Evolutionary conservation across 2,113 vertebrate genomes (phyloP).

Genomic region (Hydrochoerus hydrochaeris): DNA sequence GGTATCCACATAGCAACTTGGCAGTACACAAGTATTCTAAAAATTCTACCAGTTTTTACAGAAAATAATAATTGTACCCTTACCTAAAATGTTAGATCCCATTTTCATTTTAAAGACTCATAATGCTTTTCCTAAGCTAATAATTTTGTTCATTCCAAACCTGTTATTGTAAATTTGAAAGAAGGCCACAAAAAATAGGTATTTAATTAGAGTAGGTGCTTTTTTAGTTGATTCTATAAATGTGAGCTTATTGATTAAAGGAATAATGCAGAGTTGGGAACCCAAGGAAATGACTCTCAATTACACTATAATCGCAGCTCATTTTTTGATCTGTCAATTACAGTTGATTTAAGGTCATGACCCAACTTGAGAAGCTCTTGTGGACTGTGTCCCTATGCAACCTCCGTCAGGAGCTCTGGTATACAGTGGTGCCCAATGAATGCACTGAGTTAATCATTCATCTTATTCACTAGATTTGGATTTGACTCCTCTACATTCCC

Average conservation of each 20-base stretch:
- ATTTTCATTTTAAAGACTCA: conserved; percentile 61
- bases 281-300: conserved; percentile 15
- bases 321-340: not conserved
- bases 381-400: not conserved
- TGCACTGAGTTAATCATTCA: not conserved
- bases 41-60: conserved; percentile 58
- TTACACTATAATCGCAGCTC: conserved; percentile 27
- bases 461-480: conserved; percentile 25
- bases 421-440: not conserved
- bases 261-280: not conserved
- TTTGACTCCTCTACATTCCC: conserved; percentile 7
- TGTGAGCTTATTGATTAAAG: conserved; percentile 47
- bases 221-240: conserved; percentile 48
- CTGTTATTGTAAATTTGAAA: conserved; percentile 57
- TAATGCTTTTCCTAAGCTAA: conserved; percentile 47
- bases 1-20: conserved; percentile 71
- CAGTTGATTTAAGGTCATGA: conserved; percentile 40
- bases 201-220: conserved; percentile 26
- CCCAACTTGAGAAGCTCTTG: not conserved
- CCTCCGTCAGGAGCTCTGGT: not conserved
- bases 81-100: conserved; percentile 50
- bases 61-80: conserved; percentile 63
- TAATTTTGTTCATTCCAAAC: not conserved
- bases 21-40: conserved; percentile 70
- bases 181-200: not conserved